Conservation (phyloP, 2,113 vertebrate species). For the Garra rufa region DNA sequence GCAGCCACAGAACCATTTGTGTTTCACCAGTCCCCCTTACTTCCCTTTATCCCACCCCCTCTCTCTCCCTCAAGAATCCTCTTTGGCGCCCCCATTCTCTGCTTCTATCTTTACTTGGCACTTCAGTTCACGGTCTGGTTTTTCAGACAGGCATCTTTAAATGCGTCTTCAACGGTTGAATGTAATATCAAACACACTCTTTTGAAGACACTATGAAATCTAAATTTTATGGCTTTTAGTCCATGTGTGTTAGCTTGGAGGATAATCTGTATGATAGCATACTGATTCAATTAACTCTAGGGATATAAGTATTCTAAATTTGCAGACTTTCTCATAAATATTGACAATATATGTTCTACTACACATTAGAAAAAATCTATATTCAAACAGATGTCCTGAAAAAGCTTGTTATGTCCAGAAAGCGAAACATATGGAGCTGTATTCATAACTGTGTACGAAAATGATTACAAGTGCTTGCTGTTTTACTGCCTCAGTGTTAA, state of each 20-base stretch:
- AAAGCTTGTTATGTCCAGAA: no score
- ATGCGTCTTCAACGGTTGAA: neutral
- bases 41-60: conserved; percentile 21
- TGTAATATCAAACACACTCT: neutral
- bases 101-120: conserved; percentile 32
- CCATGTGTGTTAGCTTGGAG: neutral
- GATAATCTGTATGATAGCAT: neutral
- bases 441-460: no score
- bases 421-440: no score
- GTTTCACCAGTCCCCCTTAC: conserved; percentile 49
- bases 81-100: neutral
- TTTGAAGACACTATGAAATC: neutral
- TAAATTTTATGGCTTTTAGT: neutral
- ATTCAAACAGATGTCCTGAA: neutral
- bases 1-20: conserved; percentile 64
- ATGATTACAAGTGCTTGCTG: no score
- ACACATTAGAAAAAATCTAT: neutral
- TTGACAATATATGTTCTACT: neutral
- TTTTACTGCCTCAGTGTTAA: no score
- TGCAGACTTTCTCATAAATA: neutral
- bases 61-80: conserved; percentile 26
- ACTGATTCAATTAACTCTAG: neutral
- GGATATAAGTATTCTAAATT: neutral
- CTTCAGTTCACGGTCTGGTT: neutral
- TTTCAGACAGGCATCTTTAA: neutral